Evolutionary conservation across 2,797 vertebrate genomes (phyloP).

Genomic region (Danio kyathit): DNA sequence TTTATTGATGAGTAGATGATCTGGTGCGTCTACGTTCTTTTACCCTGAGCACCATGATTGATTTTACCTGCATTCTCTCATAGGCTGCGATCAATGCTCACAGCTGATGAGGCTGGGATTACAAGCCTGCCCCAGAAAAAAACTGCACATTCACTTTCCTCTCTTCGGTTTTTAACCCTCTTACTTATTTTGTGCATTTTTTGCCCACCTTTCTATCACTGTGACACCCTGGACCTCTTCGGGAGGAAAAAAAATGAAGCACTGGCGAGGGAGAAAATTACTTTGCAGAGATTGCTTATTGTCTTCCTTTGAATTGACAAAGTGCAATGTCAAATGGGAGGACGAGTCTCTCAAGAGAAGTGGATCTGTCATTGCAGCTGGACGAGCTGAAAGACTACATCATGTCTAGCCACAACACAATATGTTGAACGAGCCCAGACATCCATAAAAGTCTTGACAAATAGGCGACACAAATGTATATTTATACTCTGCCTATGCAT

Average conservation of each 20-base stretch:
- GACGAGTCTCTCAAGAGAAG: constrained; percentile 22
- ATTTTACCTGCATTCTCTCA: constrained; percentile 68
- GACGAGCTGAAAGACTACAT: constrained; percentile 25
- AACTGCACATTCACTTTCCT: constrained; percentile 18
- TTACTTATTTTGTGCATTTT: constrained; percentile 8
- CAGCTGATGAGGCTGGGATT: constrained; percentile 66
- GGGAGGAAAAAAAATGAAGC: constrained; percentile 36
- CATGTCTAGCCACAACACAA: constrained; percentile 35
- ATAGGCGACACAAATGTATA: constrained; percentile 44
- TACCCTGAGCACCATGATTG: constrained; percentile 68
- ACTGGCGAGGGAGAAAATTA: constrained; percentile 23
- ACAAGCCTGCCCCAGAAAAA: constrained; percentile 63
- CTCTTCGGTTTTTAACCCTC: constrained; percentile 1
- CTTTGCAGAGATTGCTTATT: constrained; percentile 43
- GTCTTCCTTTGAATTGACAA: constrained; percentile 47
- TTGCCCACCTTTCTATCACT: constrained; percentile 16
- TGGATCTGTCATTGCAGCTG: constrained; percentile 29
- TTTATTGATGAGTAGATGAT: constrained; percentile 73
- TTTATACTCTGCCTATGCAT: constrained; percentile 51
- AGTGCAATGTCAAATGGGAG: constrained; percentile 46
- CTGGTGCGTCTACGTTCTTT: constrained; percentile 65
- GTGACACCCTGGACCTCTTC: constrained; percentile 9
- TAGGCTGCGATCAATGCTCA: constrained; percentile 70
- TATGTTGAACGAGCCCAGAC: constrained; percentile 47
- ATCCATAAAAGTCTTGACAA: constrained; percentile 48